Evolutionary conservation across 2,113 vertebrate species (phyloP).

Genomic region (Polypterus senegalus): DNA sequence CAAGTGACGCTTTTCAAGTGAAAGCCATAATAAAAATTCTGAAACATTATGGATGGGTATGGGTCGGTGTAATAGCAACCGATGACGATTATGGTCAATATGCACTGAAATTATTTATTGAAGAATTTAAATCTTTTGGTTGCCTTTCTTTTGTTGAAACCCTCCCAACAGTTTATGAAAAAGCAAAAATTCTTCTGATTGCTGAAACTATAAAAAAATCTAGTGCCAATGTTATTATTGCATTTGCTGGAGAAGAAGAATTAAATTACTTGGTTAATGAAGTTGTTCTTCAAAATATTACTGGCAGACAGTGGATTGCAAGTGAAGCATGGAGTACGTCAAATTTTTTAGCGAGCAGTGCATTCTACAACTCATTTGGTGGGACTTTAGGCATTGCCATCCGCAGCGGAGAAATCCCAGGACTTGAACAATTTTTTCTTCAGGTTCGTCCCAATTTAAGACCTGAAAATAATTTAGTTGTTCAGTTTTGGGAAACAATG

Average conservation of each 20-base stretch:
- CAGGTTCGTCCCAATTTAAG: background rate
- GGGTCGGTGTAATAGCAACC: conserved; percentile 5
- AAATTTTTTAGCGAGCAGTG: background rate
- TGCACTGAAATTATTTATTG: conserved; percentile 1
- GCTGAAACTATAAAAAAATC: conserved; percentile 7
- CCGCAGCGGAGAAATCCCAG: background rate
- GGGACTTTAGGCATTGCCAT: conserved; percentile 9
- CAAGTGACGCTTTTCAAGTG: conserved; percentile 9
- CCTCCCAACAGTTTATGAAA: background rate
- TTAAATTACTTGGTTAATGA: conserved; percentile 3
- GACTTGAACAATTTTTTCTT: background rate
- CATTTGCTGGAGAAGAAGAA: conserved; percentile 1
- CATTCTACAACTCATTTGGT: background rate
- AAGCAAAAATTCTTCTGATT: background rate
- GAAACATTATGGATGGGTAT: conserved; percentile 12
- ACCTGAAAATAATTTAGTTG: background rate
- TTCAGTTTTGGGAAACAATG: conserved; percentile 4
- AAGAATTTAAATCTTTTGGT: conserved; percentile 1
- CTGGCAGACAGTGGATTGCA: conserved; percentile 7
- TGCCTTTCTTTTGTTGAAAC: conserved; percentile 2
- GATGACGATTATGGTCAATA: conserved; percentile 13
- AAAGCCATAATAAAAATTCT: conserved; percentile 5
- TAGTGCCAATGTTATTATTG: conserved; percentile 2
- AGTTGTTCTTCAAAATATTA: conserved; percentile 4
- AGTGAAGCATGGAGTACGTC: conserved; percentile 12